phyloP scores from a whole-genome alignment of 2,888 invertebrate species.

The Osmoderma eremita region DNA sequence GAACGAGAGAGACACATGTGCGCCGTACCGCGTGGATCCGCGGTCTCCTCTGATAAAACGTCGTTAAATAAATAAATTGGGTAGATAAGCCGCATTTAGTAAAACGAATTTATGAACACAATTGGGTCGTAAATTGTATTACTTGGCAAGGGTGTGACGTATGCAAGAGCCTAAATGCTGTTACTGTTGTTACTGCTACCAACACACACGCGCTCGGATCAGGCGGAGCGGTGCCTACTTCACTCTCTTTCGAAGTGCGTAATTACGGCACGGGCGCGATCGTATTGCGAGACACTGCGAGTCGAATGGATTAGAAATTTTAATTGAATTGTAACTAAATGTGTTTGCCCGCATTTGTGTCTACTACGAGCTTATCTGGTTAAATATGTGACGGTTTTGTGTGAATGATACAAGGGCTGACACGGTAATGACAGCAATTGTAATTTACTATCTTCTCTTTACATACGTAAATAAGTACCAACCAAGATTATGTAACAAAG shows the following conservation, averaged over 20 bases:
- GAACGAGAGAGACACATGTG: slow-evolving; percentile 49
- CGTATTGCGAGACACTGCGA: slow-evolving; percentile 52
- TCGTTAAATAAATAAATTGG: slow-evolving; percentile 57
- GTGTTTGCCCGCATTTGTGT: slow-evolving; percentile 4
- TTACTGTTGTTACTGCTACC: slow-evolving; percentile 5
- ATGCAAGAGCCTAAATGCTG: slow-evolving; percentile 23
- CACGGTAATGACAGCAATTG: no score
- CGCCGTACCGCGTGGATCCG: slow-evolving; percentile 43
- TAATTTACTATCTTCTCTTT: no score
- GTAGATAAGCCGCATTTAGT: slow-evolving; percentile 55
- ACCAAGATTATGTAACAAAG: no score
- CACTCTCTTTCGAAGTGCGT: slow-evolving; percentile 45
- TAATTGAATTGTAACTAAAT: slow-evolving; percentile 52
- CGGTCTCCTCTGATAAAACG: slow-evolving; percentile 52
- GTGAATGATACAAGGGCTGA: not conserved
- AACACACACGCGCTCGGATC: slow-evolving; percentile 27
- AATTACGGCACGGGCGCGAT: slow-evolving; percentile 56
- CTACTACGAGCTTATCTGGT: not conserved
- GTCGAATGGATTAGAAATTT: slow-evolving; percentile 57
- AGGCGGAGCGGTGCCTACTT: slow-evolving; percentile 47
- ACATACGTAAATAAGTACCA: no score
- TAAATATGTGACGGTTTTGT: slow-evolving; percentile 1
- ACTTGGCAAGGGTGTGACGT: slow-evolving; percentile 36
- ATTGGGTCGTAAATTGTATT: slow-evolving; percentile 47
- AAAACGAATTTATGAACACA: slow-evolving; percentile 55